These are phyloP conservation scores for Mustela lutreola DNA, from an alignment of 2,113 vertebrate species.

Conservation along the genomic window DNA sequence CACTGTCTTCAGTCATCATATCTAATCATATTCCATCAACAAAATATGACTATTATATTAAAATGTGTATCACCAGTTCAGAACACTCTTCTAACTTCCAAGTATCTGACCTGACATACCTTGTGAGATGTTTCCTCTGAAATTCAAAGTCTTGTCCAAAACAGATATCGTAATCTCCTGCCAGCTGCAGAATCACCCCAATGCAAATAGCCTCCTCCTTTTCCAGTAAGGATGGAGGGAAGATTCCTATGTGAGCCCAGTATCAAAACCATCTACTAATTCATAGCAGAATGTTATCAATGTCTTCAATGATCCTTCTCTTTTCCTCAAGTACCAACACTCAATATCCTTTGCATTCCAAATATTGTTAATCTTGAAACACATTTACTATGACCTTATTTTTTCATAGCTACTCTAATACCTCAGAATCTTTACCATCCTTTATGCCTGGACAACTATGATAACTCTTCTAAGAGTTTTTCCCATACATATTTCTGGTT, in stretches of 20 bases:
- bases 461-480: background rate
- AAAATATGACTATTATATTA: background rate
- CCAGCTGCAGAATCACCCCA: background rate
- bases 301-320: background rate
- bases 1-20: background rate
- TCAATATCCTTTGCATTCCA: background rate
- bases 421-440: background rate
- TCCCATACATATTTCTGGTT: background rate
- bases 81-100: background rate
- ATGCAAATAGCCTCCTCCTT: background rate
- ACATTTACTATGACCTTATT: background rate
- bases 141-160: background rate
- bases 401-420: background rate
- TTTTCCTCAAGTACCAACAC: background rate
- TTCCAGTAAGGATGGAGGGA: background rate
- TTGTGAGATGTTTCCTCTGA: background rate
- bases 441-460: background rate
- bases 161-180: background rate
- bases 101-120: background rate
- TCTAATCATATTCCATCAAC: background rate
- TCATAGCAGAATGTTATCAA: background rate
- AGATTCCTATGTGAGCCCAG: background rate
- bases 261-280: background rate
- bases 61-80: background rate
- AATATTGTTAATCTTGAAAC: background rate